Base-by-base conservation (phyloP, 2,888 invertebrate species). In the Drosophila tanythrix region DNA sequence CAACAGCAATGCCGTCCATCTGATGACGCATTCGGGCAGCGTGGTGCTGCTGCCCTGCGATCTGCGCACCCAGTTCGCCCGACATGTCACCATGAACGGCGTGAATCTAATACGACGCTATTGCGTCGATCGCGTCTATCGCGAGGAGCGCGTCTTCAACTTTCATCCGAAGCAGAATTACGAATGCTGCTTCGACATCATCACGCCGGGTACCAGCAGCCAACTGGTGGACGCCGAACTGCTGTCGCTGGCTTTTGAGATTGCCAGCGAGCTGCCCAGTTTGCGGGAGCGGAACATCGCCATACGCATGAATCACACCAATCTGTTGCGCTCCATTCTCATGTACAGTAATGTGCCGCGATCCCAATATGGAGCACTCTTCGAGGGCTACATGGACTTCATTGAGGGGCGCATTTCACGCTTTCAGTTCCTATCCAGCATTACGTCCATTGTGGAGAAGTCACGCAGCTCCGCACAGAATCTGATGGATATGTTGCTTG, bases 111-210 rank as follows among this genome's bases (percentile, higher is more conserved):
- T 98, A 89, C 96, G 98, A 76, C 95, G 99, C 57, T 99, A 97
- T 92, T 95, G 96, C 1, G 95, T 99, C 8, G 98, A 97, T 83
- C 95, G 96, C 59, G 98, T 99, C 2, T 99, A 96, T 91, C 94
- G 98, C 68, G 97, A 98, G 91, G 96, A 96, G 81, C 95, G 96
- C 86, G 95, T 96, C 3, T 94, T 94, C 67, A 97, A 97, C 1
- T 96, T 97, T 85, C 98, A 98, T 93, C 99, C 99, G 0, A 95
- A 96, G 74, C 98, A 99, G 93, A 94, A 97, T 25, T 96, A 96
- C 66, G 98, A 98, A 92, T 98, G 98, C 93, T 97, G 97, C 2
- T 98, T 98, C 93, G 99, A 99, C 92, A 97, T 99, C 70, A 96
- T 99, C 36, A 96, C 97, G 6, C 95, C 97, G 3, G 95, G 94